Evolutionary conservation across 2,888 invertebrate genomes (phyloP), one percentile per base, ranked within the genome.

Genomic region (Acleris holmiana): DNA sequence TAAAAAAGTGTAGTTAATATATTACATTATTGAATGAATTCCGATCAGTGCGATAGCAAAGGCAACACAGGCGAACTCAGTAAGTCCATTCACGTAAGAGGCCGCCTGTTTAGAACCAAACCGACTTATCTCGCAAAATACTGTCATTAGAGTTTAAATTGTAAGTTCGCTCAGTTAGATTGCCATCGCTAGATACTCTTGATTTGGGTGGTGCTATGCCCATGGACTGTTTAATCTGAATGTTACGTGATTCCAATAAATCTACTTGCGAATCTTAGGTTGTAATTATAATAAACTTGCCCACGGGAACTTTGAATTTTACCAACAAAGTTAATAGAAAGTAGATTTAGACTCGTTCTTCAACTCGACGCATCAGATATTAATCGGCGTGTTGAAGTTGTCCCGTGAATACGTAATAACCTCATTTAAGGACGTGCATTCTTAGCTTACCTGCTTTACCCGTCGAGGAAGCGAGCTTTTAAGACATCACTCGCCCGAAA

Each of bases 171-270:
- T 41, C 0, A 5, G 5, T 41, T 41, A n/a, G 13, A 41, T 41
- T 44, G 4, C 0, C 0, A 44, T n/a, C 4, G 35, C 35, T 0
- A 44, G n/a, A 44, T n/a, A n/a, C n/a, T 44, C n/a, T n/a, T 41
- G 7, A 15, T 44, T 41, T 41, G 15, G 6, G 2, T 1, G 17
- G 15, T 44, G 71, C 68, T 76, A 85, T 84, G 81, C 77, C 79
- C 69, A 71, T 67, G 69, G 86, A 85, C 84, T 87, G 67, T 71
- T 74, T 80, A 80, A 85, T 82, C 82, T 68, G 61, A 71, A 67
- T 57, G 77, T 85, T 85, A 85, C 85, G 87, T 87, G 85, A 84
- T 78, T 79, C 71, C 72, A 77, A 83, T 86, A 79, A 82, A 79
- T 75, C 78, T 76, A 71, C 80, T 80, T 83, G 80, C 76, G 5